Evolutionary conservation across 2,888 invertebrate genomes (phyloP).

Genomic region (Chymomyza amoena): DNA sequence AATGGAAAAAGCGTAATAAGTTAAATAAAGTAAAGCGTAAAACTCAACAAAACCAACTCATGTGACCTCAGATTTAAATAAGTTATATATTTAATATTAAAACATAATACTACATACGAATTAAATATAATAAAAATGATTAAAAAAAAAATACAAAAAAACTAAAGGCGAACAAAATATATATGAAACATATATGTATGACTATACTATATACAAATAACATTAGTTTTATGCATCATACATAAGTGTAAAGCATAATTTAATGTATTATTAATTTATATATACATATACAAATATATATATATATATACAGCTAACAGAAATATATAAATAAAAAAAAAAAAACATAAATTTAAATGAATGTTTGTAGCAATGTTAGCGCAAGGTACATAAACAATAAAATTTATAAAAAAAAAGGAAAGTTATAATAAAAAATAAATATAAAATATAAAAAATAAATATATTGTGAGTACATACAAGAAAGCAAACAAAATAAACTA

Average conservation of each 20-base stretch:
- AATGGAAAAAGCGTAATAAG: constrained; percentile 56
- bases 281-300: constrained; percentile 42
- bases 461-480: not conserved
- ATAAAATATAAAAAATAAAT: too few species aligned
- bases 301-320: constrained; percentile 40
- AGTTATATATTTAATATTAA: constrained; percentile 71
- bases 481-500: constrained; percentile 1
- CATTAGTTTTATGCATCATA: constrained; percentile 61
- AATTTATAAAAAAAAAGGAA: constrained; percentile 19
- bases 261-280: constrained; percentile 64
- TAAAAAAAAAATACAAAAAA: constrained; percentile 37
- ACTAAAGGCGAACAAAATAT: constrained; percentile 46
- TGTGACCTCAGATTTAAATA: constrained; percentile 80
- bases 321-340: constrained; percentile 27
- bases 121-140: constrained; percentile 28
- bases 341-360: constrained; percentile 48
- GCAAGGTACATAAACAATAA: constrained; percentile 39
- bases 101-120: constrained; percentile 35
- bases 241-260: constrained; percentile 61
- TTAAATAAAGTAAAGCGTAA: constrained; percentile 66
- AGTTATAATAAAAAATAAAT: not conserved
- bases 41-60: constrained; percentile 79
- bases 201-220: constrained; percentile 59
- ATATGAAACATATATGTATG: constrained; percentile 59
- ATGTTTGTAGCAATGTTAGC: constrained; percentile 65